These are phyloP conservation scores for Cotesia chilonis DNA, from an alignment of 1,140 invertebrate species.

Conservation along the genomic window DNA sequence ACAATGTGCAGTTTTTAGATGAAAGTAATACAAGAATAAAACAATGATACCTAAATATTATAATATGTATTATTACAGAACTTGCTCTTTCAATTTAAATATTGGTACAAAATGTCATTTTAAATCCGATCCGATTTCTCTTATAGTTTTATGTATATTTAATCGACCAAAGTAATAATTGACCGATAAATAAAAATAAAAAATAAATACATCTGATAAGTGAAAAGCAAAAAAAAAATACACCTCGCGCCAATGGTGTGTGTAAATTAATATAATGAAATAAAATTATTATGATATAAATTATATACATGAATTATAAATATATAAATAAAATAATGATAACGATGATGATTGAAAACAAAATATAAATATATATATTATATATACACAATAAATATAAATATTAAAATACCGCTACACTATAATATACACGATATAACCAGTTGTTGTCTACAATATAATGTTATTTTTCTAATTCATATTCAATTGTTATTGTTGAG, in stretches of 20 bases:
- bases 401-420: slow-evolving; percentile 43
- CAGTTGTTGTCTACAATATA: slow-evolving; percentile 66
- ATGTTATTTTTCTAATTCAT: slow-evolving; percentile 68
- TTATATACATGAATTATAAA: slow-evolving; percentile 33
- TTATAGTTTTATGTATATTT: slow-evolving; percentile 36
- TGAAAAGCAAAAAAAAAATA: slow-evolving; percentile 14
- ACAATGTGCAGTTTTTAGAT: slow-evolving; percentile 19
- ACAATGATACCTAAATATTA: too few relatives aligned
- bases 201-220: not conserved
- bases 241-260: slow-evolving; percentile 41
- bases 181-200: slow-evolving; percentile 16
- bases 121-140: slow-evolving; percentile 39
- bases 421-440: slow-evolving; percentile 59
- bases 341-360: slow-evolving; percentile 21
- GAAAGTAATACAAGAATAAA: slow-evolving; percentile 27
- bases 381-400: slow-evolving; percentile 38
- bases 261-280: slow-evolving; percentile 25
- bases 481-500: slow-evolving; percentile 67
- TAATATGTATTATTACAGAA: slow-evolving; percentile 10
- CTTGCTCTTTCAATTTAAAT: slow-evolving; percentile 17
- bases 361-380: slow-evolving; percentile 40
- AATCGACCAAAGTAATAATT: slow-evolving; percentile 35
- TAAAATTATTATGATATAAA: slow-evolving; percentile 37
- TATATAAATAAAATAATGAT: slow-evolving; percentile 35
- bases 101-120: slow-evolving; percentile 32